Percentiles rank a stretch among this genome's conserved stretches.
Conservation (phyloP, 2,797 vertebrate species). For the Iguana delicatissima region DNA sequence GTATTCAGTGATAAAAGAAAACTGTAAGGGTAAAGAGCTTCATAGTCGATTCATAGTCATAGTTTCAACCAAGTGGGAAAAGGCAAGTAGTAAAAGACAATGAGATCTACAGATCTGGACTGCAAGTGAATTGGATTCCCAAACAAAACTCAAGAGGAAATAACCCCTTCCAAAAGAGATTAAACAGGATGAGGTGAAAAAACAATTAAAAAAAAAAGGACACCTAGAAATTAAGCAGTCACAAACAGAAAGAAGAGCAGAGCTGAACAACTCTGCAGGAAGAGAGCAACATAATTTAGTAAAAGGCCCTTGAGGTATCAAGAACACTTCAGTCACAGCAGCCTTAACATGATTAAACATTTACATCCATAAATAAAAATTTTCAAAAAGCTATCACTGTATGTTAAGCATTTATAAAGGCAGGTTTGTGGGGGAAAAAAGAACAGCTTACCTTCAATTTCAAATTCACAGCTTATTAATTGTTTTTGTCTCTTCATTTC, state of each 20-base stretch:
- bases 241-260: constrained; percentile 22
- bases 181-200: background rate
- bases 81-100: background rate
- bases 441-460: background rate
- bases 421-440: constrained; percentile 41
- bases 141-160: constrained; percentile 32
- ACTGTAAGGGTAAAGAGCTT: background rate
- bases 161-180: background rate
- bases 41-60: background rate
- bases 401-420: constrained; percentile 61
- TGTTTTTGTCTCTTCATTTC: background rate
- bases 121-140: constrained; percentile 7
- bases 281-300: constrained; percentile 7
- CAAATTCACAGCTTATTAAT: constrained; percentile 39
- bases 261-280: background rate
- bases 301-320: constrained; percentile 49
- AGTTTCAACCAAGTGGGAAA: background rate
- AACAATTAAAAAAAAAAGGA: background rate
- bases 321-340: constrained; percentile 35
- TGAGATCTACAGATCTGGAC: fast-evolving
- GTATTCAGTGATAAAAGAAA: background rate
- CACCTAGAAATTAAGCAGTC: constrained; percentile 14
- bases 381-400: constrained; percentile 29
- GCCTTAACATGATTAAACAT: constrained; percentile 48
- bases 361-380: constrained; percentile 59